phyloP scores from a whole-genome alignment of 2,888 invertebrate genomes.

The Synergus itoensis region DNA sequence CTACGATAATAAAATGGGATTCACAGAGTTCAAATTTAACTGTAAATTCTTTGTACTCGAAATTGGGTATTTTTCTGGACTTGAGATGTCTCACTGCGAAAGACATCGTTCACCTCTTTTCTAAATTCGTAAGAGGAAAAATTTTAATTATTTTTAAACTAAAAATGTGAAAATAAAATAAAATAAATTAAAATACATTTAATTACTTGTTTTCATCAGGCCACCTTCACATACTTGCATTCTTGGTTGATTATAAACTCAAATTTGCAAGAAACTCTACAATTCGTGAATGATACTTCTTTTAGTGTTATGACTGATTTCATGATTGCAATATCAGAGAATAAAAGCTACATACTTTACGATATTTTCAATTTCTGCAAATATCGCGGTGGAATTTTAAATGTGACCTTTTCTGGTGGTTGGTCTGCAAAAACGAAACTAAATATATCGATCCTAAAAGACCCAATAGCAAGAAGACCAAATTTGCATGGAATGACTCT shows the following conservation, averaged over 20 bases:
- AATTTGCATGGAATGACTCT: conserved; percentile 55
- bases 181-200: neutral
- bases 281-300: conserved; percentile 58
- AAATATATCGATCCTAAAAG: conserved; percentile 40
- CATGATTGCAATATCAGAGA: conserved; percentile 56
- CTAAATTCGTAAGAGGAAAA: neutral
- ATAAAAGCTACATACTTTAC: conserved; percentile 53
- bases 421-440: conserved; percentile 54
- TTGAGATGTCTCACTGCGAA: neutral
- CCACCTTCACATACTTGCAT: conserved; percentile 1
- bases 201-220: neutral
- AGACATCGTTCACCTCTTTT: neutral
- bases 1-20: neutral
- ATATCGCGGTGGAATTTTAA: conserved; percentile 58
- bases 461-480: conserved; percentile 49
- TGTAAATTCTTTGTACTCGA: neutral
- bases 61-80: neutral
- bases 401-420: conserved; percentile 55
- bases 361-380: conserved; percentile 64
- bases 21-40: neutral
- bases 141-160: too few relatives aligned
- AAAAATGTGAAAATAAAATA: too few relatives aligned
- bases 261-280: conserved; percentile 53
- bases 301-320: conserved; percentile 63
- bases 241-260: conserved; percentile 60